A percentile compares a stretch with the other conserved stretches of the same genome.
Conservation (phyloP, 2,888 invertebrate genomes). For the Junonia oenone region DNA sequence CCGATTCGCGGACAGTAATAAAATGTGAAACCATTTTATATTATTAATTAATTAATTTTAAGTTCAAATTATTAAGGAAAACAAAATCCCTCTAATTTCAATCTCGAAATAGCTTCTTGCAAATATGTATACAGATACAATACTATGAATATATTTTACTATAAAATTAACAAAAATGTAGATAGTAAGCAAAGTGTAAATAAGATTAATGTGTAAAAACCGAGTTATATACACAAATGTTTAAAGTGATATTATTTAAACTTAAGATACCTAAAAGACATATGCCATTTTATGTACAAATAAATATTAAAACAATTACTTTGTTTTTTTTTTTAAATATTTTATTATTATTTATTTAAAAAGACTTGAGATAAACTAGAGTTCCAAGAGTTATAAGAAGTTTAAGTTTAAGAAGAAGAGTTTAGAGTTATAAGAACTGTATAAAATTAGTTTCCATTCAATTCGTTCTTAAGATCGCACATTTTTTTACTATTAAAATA, state of each 20-base stretch:
- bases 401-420: too few species aligned
- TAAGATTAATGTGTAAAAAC: neutral
- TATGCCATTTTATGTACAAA: conserved; percentile 49
- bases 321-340: conserved; percentile 4
- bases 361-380: too few species aligned
- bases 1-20: conserved; percentile 35
- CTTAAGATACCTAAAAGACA: conserved; percentile 53
- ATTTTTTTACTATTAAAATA: too few species aligned
- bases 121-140: neutral
- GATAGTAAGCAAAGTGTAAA: neutral
- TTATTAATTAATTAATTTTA: neutral
- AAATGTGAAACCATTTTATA: neutral
- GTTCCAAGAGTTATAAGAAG: too few species aligned
- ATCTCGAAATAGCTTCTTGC: neutral
- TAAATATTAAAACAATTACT: conserved; percentile 30
- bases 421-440: too few species aligned
- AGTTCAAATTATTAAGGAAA: neutral
- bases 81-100: neutral
- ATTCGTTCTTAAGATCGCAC: too few species aligned
- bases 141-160: neutral
- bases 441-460: too few species aligned
- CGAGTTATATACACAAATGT: conserved; percentile 9
- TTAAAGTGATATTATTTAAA: conserved; percentile 55
- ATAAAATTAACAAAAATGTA: neutral
- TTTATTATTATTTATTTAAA: neutral